Base-by-base conservation (phyloP, 2,888 invertebrate genomes). In the Peribatodes rhomboidaria region DNA sequence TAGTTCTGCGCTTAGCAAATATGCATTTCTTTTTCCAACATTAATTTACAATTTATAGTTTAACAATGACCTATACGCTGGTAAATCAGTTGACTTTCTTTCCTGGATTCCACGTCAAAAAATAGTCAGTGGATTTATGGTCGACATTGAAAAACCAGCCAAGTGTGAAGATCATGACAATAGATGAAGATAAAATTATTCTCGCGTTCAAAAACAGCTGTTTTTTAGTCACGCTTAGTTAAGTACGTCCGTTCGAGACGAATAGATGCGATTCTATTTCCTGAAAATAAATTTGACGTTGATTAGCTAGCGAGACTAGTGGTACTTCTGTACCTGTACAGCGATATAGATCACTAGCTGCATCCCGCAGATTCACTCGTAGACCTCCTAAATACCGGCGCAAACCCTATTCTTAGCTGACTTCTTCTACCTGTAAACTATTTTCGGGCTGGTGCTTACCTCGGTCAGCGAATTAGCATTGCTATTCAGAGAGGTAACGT, bases 81-180 rank as follows among this genome's bases (percentile, higher is more conserved):
- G 41, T 42, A 22, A 39, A 39, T 37, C 0, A 37, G n/a, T 35
- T 14, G 11, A 31, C 54, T 54, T 54, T 54, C 54, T 42, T 54
- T 54, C 27, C 27, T 49, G 37, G 41, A 49, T 49, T 57, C 13
- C 22, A 44, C 18, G 13, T 52, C n/a, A 50, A 49, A 44, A 31
- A 16, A 49, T 31, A 44, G 14, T n/a, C 14, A 11, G n/a, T n/a
- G 13, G 49, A 60, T 53, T 73, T 73, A 61, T 70, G 41, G 60
- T 58, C 79, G 84, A 78, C 86, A 85, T 86, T 86, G 85, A 82
- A 73, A 52, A 60, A 71, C 71, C 82, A 85, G 80, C 81, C 84
- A 82, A 86, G 82, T 86, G 87, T 89, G 87, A 89, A 88, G 85
- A 85, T 81, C 77, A 71, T 71, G 70, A 75, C 74, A 69, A 78